Percentiles rank a stretch among this genome's conserved stretches.
Evolutionary conservation across 2,797 vertebrate species (phyloP).

Genomic region (Anisognathus igniventris): DNA sequence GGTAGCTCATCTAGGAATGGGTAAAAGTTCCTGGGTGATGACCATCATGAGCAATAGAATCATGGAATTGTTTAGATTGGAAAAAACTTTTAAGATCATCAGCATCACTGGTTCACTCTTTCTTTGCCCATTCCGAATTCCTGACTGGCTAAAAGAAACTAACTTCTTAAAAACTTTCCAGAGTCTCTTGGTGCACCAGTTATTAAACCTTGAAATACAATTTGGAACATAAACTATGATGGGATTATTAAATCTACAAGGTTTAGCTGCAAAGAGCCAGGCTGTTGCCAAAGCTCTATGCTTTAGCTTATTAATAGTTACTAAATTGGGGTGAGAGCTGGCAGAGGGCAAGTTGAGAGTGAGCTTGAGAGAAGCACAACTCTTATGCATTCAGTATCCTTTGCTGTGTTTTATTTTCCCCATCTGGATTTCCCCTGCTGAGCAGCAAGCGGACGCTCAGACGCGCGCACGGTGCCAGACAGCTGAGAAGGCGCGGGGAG

Average conservation of each 20-base stretch:
- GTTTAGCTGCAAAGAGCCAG: conserved; percentile 41
- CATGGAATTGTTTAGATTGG: not conserved
- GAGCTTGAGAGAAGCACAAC: conserved; percentile 8
- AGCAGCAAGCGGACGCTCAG: conserved; percentile 37
- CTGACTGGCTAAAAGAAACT: not conserved
- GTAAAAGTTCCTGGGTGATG: not conserved
- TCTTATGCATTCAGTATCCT: not conserved
- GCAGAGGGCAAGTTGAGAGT: conserved; percentile 26
- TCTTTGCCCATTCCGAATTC: not conserved
- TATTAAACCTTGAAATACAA: conserved; percentile 61
- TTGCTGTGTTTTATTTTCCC: conserved; percentile 44
- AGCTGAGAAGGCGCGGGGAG: conserved; percentile 53
- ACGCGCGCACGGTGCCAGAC: conserved; percentile 34
- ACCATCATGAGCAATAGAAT: not conserved
- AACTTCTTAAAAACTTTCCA: not conserved
- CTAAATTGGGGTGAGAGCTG: conserved; percentile 58
- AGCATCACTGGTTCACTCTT: not conserved
- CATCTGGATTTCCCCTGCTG: conserved; percentile 60
- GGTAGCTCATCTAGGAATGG: not conserved
- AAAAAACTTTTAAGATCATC: not conserved
- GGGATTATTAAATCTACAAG: conserved; percentile 65
- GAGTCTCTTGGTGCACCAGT: not conserved
- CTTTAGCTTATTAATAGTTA: conserved; percentile 59
- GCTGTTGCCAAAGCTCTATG: conserved; percentile 26
- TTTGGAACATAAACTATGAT: conserved; percentile 55